Evolutionary conservation across 2,888 invertebrate species (phyloP), one percentile per base, ranked within the genome.

Genomic region (Melanostoma scalare): DNA sequence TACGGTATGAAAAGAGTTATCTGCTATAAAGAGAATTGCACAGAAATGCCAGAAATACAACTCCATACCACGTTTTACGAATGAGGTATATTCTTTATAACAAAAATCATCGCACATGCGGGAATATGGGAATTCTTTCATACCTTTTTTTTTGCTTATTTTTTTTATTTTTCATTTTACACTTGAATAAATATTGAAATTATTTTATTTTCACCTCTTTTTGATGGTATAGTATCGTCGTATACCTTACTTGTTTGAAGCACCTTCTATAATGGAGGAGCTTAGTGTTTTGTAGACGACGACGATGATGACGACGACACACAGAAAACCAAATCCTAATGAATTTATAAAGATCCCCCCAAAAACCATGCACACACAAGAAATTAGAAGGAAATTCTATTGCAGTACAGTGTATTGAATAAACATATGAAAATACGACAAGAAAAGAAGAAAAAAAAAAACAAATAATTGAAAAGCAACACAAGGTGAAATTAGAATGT

Each of bases 151-250:
- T 36, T 35, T n/a, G n/a, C n/a, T n/a, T n/a, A 40, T 52, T 40
- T 82, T 75, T 61, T 61, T 72, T 67, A 80, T 80, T 80, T 85
- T 74, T 63, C 67, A 58, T 56, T 85, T 85, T 72, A 80, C 85
- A 76, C 75, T 68, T 80, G 85, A 85, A 85, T 76, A 85, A 85
- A 85, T 85, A 85, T 85, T 76, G 80, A 80, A 85, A 80, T 85
- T 80, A 75, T 75, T 78, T 84, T 75, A 79, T 74, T 74, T 82
- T 67, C 61, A 65, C 44, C 31, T 69, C 35, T 36, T 50, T 82
- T 61, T 46, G 10, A 42, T 44, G 30, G 53, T n/a, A 48, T 42
- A 53, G 50, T 5, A 53, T 50, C 50, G 20, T 20, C 20, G 20
- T 20, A 20, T 20, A 20, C 20, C 20, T 20, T 38, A 63, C 61